Percentiles rank a stretch among this genome's conserved stretches.
Conservation (phyloP, 2,888 invertebrate species). For the Polydrusus pterygomalis region DNA sequence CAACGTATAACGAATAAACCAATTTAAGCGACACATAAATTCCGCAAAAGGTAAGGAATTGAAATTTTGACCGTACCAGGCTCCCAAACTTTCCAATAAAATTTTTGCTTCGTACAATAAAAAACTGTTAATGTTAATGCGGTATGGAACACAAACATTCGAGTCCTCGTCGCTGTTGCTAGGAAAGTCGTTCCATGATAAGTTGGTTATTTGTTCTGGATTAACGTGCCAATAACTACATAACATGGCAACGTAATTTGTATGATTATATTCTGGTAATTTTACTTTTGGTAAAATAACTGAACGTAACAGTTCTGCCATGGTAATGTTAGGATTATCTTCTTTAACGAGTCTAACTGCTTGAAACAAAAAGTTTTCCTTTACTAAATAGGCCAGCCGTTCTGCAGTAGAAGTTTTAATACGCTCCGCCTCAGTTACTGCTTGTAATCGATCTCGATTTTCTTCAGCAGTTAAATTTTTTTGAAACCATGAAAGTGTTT, state of each 20-base stretch:
- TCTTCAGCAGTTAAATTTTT: background rate
- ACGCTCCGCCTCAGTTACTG: background rate
- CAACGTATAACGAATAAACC: background rate
- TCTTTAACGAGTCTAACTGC: no score
- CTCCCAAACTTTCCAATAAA: background rate
- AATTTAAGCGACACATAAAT: background rate
- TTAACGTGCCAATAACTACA: background rate
- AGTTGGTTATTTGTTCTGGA: background rate
- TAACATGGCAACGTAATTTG: background rate
- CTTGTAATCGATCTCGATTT: background rate
- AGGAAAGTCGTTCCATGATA: no score
- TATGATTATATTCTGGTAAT: background rate
- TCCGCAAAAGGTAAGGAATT: background rate
- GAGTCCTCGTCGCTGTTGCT: no score
- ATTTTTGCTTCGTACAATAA: background rate
- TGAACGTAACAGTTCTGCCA: background rate
- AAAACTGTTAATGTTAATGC: background rate
- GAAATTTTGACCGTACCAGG: background rate
- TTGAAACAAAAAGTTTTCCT: conserved; percentile 4
- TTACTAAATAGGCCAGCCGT: background rate
- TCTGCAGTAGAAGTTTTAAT: background rate
- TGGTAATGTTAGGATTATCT: no score
- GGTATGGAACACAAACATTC: no score
- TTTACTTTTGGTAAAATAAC: background rate
- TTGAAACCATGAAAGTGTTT: background rate